These are phyloP conservation scores for Clostera curtula DNA, from an alignment of 2,888 invertebrate genomes.

Conservation along the genomic window DNA sequence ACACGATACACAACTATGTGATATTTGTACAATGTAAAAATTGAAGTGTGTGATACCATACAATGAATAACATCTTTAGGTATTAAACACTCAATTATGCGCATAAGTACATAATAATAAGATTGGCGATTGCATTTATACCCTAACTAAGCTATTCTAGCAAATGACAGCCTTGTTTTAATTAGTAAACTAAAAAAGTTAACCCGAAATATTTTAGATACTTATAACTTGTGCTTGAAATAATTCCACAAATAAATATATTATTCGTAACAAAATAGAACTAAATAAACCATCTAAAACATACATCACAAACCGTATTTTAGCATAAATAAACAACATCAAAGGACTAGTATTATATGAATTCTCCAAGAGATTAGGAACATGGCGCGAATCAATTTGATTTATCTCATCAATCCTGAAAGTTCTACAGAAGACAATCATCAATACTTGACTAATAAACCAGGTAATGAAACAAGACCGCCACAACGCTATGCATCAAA, in stretches of 20 bases:
- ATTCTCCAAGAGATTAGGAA: too few species aligned
- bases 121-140: constrained; percentile 29
- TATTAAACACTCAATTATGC: too few species aligned
- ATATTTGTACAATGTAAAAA: too few species aligned
- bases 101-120: too few species aligned
- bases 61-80: too few species aligned
- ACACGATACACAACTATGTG: constrained; percentile 25
- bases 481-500: constrained; percentile 17
- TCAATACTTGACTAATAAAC: too few species aligned
- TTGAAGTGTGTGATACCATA: too few species aligned
- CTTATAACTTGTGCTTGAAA: constrained; percentile 11
- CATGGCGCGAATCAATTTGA: too few species aligned
- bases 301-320: constrained; percentile 5
- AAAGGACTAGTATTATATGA: too few species aligned
- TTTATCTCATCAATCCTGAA: constrained; percentile 9
- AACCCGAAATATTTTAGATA: constrained; percentile 14
- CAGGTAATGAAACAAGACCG: constrained; percentile 14
- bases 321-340: constrained; percentile 2
- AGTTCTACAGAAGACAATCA: constrained; percentile 20
- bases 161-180: constrained; percentile 50
- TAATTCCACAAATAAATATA: constrained; percentile 4
- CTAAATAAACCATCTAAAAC: too few species aligned
- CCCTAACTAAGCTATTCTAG: constrained; percentile 33
- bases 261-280: too few species aligned
- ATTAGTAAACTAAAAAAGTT: constrained; percentile 19